Evolutionary conservation across 1,140 invertebrate species (phyloP), one percentile per base, ranked within the genome.

Genomic region (Leptinotarsa lineolata): DNA sequence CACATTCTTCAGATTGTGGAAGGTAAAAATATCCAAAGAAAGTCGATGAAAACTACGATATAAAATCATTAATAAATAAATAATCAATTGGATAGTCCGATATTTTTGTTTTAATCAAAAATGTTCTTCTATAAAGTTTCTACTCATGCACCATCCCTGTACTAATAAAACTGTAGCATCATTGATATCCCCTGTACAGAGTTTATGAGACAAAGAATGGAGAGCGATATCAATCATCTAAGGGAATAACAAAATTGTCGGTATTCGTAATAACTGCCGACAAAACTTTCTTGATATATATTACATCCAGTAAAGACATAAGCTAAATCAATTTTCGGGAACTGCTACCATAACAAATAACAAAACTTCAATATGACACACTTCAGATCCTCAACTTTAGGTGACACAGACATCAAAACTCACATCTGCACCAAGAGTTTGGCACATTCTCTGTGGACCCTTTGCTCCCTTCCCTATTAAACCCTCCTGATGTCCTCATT

Each of bases 351-450:
- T 77, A 77, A 76, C 77, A 78, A 76, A 77, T 79, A 81, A 79
- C 76, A 76, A 81, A 82, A 82, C 78, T 81, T 80, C 79, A 80
- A 82, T 82, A 82, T 81, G 79, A 80, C 77, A 80, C 79, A 80
- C 78, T 76, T 76, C 72, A 74, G 72, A 78, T 75, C 74, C 74
- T 82, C 78, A 79, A 81, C 74, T 81, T 81, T 79, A 76, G 76
- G 77, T 81, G 81, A 81, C 78, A 77, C 77, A 81, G 81, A 82
- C 81, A 79, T 82, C 81, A 82, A 79, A 79, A 79, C 77, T 79
- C 78, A 72, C 76, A 78, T 78, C 77, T 78, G 77, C 72, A 73
- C 71, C 77, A 68, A 59, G 74, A 75, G 68, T 69, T 58, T 24
- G 67, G 67, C 48, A 68, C 67, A 68, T 68, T 59, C 68, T 59